Percentiles rank a stretch among this genome's conserved stretches.
Evolutionary conservation across 2,888 invertebrate species (phyloP).

Genomic region (Tupiocoris notatus): DNA sequence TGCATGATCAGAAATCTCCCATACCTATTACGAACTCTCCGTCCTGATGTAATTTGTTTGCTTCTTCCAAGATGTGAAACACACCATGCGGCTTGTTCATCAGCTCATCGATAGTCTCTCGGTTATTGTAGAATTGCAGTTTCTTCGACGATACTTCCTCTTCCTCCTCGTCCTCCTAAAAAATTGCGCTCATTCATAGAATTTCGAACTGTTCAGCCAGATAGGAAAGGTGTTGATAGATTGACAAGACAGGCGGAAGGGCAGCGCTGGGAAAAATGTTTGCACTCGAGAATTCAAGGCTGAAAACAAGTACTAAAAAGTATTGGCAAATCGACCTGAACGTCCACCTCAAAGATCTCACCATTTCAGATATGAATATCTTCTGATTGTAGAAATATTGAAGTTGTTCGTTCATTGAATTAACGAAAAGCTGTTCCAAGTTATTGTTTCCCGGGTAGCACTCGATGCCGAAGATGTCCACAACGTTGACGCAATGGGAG

Average conservation of each 20-base stretch:
- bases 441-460: slow-evolving; percentile 77
- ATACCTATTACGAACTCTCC: slow-evolving; percentile 71
- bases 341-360: too few relatives aligned
- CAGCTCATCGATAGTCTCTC: slow-evolving; percentile 81
- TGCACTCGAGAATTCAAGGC: too few relatives aligned
- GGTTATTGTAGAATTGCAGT: slow-evolving; percentile 83
- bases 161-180: slow-evolving; percentile 67
- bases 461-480: slow-evolving; percentile 92
- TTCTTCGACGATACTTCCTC: slow-evolving; percentile 73
- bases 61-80: slow-evolving; percentile 82
- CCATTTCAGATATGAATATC: slow-evolving; percentile 88
- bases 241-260: too few relatives aligned
- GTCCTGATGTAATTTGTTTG: slow-evolving; percentile 70
- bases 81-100: slow-evolving; percentile 80
- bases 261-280: too few relatives aligned
- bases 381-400: slow-evolving; percentile 91
- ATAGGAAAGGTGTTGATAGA: too few relatives aligned
- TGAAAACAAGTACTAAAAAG: too few relatives aligned
- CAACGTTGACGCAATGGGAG: slow-evolving; percentile 72
- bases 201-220: too few relatives aligned
- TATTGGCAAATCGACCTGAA: too few relatives aligned
- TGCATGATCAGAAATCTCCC: not conserved
- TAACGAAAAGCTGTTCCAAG: slow-evolving; percentile 83
- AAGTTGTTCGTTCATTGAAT: slow-evolving; percentile 87
- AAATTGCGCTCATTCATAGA: too few relatives aligned